Evolutionary conservation across 2,113 vertebrate genomes (phyloP).

Genomic region (Pelobates fuscus): DNA sequence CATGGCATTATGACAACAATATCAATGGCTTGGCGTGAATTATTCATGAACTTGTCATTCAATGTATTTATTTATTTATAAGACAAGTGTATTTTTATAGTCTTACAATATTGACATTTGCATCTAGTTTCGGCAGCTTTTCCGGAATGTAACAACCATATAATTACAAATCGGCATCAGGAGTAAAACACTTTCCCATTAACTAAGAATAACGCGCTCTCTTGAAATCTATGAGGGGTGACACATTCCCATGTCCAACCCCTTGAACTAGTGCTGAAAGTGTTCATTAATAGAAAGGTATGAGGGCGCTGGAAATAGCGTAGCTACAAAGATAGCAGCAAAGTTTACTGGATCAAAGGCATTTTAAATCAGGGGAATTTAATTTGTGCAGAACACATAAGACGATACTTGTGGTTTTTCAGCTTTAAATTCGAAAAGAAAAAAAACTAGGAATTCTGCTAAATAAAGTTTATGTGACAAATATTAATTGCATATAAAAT

Average conservation of each 20-base stretch:
- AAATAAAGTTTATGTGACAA: no score
- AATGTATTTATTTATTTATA: neutral
- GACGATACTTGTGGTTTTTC: no score
- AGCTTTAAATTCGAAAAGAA: no score
- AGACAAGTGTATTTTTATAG: constrained; percentile 14
- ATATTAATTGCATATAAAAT: no score
- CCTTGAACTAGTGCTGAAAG: neutral
- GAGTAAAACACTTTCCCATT: constrained; percentile 43
- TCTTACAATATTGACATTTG: constrained; percentile 54
- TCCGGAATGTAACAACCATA: constrained; percentile 54
- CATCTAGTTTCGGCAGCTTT: constrained; percentile 38
- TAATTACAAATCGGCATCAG: constrained; percentile 22
- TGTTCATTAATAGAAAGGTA: constrained; percentile 46
- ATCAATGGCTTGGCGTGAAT: no score
- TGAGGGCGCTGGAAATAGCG: constrained; percentile 50
- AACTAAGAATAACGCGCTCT: constrained; percentile 49
- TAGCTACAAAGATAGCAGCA: constrained; percentile 7
- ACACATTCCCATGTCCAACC: constrained; percentile 38
- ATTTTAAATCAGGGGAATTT: neutral
- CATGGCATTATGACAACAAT: no score
- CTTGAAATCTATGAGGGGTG: constrained; percentile 44
- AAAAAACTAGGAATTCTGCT: no score
- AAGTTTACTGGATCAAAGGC: neutral
- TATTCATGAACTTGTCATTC: no score
- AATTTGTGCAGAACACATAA: neutral